phyloP scores from a whole-genome alignment of 1,140 invertebrate genomes.

The Magallana gigas region DNA sequence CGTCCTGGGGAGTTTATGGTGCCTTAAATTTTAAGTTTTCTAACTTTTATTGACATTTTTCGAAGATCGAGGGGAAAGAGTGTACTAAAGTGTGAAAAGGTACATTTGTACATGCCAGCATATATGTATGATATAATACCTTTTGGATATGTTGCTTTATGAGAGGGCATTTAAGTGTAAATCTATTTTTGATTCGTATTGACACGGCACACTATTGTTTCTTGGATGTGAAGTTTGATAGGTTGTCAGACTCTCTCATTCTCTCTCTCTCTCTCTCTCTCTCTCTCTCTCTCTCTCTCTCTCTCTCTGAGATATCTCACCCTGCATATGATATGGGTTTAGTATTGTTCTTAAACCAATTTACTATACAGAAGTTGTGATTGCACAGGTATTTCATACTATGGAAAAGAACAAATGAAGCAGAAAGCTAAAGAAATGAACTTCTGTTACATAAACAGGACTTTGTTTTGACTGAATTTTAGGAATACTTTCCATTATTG shows the following conservation, averaged over 20 bases:
- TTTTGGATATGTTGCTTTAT: background rate
- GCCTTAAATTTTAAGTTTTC: background rate
- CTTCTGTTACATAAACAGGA: no score
- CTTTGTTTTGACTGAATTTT: no score
- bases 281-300: background rate
- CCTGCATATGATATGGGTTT: background rate
- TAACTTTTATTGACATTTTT: conserved; percentile 15
- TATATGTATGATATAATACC: no score
- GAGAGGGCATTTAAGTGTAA: background rate
- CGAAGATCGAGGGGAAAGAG: background rate
- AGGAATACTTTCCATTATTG: no score
- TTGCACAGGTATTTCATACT: background rate
- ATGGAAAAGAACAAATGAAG: background rate
- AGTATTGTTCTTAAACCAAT: background rate
- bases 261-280: background rate
- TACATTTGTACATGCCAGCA: background rate
- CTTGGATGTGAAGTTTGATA: no score
- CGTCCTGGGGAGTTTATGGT: background rate
- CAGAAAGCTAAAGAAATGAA: no score
- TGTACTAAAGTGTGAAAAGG: background rate
- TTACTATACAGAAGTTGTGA: background rate
- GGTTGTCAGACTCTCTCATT: background rate
- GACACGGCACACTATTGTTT: background rate
- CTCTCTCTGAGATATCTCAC: background rate
- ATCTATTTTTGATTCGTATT: background rate